Conservation (phyloP, 92 coral and sea anemone species). For the Zoanthus gigantus region DNA sequence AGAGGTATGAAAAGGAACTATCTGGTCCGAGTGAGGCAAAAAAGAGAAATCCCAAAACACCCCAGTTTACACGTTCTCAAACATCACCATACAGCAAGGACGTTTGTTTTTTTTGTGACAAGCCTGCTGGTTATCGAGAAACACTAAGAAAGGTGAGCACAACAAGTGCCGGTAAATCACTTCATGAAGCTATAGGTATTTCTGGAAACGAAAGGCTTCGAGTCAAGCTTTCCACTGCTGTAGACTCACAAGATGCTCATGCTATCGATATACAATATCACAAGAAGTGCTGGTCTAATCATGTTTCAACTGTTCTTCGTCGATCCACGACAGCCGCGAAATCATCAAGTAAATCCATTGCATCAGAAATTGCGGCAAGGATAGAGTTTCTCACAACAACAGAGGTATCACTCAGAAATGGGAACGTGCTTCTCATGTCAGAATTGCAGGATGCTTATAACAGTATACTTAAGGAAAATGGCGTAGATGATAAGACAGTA, state of each 20-base stretch:
- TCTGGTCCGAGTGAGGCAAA: conserved; percentile 33
- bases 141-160: conserved; percentile 24
- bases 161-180: conserved; percentile 38
- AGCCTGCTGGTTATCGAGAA: conserved; percentile 39
- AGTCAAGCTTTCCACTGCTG: conserved; percentile 48
- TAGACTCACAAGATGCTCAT: conserved; percentile 36
- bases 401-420: conserved; percentile 55
- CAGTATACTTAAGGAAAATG: conserved; percentile 44
- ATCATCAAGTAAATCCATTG: conserved; percentile 5
- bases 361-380: conserved; percentile 58
- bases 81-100: conserved; percentile 30
- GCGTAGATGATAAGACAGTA: conserved; percentile 3
- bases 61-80: conserved; percentile 36
- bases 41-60: conserved; percentile 35
- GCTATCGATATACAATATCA: conserved; percentile 53
- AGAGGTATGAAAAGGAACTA: conserved; percentile 41
- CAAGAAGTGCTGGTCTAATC: conserved; percentile 40
- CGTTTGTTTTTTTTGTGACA: conserved; percentile 38
- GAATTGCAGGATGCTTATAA: conserved; percentile 42
- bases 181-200: conserved; percentile 43
- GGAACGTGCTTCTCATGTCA: conserved; percentile 44
- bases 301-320: conserved; percentile 47
- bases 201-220: conserved; percentile 39
- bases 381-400: conserved; percentile 63
- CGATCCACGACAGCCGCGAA: conserved; percentile 19